Evolutionary conservation across 2,888 invertebrate species (phyloP), one percentile per base, ranked within the genome.

Genomic region (Cheilosia scutellata): DNA sequence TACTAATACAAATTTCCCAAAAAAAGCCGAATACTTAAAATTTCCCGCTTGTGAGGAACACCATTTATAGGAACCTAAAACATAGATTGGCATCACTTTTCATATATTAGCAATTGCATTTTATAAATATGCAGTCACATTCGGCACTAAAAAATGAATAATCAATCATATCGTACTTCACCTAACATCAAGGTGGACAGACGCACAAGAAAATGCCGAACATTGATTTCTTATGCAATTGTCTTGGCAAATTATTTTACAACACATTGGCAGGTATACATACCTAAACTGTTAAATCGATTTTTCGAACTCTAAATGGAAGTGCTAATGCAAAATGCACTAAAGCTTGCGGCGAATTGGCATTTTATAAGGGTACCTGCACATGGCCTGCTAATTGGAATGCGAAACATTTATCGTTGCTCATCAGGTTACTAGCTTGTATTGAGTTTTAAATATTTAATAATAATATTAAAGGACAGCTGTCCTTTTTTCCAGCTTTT

Each of bases 1-100:
- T 31, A 1, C 0, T 2, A 7, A 5, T 2, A 13, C 0, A 13
- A 40, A 25, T 20, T 20, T 40, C 40, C 29, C 13, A 5, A 7
- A 16, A 47, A 51, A 13, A 13, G 2, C 0, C 20, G 9, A 51
- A 25, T 3, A 7, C 16, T 47, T n/a, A 4, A 40, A 58, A 58
- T 13, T 5, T 40, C 42, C 60, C 60, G 4, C 2, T 1, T 7
- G 6, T 0, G 6, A 11, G 20, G 13, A 75, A 25, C 20, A 75
- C 75, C 40, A 27, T 33, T 47, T 63, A 65, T 75, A 13, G 65
- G 63, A 65, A 7, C 20, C 2, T 1, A 37, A 16, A 5, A 33
- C 29, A 51, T 11, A 49, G 6, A 1, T 20, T 60, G 75, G 75
- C 58, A 75, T 58, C 58, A 75, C 75, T 75, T 16, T 55, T 55